Conservation (phyloP, 2,888 invertebrate species). For the Caradrina clavipalpis region DNA sequence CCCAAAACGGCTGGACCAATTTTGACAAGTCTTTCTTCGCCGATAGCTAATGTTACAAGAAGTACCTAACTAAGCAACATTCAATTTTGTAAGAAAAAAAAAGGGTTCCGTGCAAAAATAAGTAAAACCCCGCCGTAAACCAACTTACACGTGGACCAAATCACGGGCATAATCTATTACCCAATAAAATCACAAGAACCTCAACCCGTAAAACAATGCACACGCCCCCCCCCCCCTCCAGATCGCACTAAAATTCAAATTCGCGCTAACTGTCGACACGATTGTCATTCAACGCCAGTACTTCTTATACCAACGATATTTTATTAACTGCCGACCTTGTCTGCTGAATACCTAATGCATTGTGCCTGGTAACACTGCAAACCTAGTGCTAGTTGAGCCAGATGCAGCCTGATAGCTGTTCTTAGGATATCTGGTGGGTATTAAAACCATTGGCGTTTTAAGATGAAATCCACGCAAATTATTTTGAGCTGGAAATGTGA, state of each 20-base stretch:
- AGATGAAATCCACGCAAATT: too few relatives aligned
- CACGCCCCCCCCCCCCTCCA: conserved; percentile 1
- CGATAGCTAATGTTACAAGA: too few relatives aligned
- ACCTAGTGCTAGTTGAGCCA: background rate
- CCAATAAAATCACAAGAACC: conserved; percentile 12
- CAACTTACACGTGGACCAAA: background rate
- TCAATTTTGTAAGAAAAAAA: too few relatives aligned
- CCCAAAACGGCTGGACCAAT: too few relatives aligned
- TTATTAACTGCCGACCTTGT: conserved; percentile 58
- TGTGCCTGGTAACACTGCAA: conserved; percentile 8
- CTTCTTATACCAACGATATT: conserved; percentile 64
- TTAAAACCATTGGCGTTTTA: background rate
- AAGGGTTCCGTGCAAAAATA: too few relatives aligned
- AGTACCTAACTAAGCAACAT: too few relatives aligned
- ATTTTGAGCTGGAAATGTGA: too few relatives aligned
- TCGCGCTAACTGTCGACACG: conserved; percentile 54
- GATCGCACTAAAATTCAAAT: conserved; percentile 55
- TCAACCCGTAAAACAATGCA: conserved; percentile 54
- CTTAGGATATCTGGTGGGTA: background rate
- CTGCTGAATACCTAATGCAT: conserved; percentile 61
- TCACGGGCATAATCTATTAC: background rate
- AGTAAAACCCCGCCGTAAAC: too few relatives aligned
- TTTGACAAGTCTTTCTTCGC: too few relatives aligned
- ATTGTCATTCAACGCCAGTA: conserved; percentile 62
- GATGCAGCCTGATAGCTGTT: background rate